Conservation (phyloP, 2,888 invertebrate genomes). For the Opisthograptis luteolata region DNA sequence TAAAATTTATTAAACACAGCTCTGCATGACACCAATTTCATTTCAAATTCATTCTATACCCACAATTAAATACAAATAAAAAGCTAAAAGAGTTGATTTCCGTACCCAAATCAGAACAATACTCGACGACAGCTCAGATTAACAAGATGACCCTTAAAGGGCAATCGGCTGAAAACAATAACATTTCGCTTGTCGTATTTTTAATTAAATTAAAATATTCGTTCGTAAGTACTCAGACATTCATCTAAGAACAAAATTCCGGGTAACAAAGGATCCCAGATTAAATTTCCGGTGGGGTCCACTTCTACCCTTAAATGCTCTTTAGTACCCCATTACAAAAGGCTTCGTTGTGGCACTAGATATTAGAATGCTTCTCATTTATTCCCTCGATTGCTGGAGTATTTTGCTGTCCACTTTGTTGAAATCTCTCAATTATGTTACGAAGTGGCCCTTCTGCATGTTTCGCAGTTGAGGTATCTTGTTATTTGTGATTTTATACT, state of each 20-base stretch:
- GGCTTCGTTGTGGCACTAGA: constrained; percentile 66
- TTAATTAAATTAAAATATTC: constrained; percentile 80
- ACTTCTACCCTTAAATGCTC: constrained; percentile 75
- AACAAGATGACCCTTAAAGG: constrained; percentile 51
- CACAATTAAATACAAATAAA: constrained; percentile 13
- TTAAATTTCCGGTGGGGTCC: constrained; percentile 81
- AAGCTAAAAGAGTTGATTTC: constrained; percentile 39
- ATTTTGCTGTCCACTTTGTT: constrained; percentile 50
- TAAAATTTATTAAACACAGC: too few relatives aligned
- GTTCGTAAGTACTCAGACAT: constrained; percentile 69
- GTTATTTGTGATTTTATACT: not conserved
- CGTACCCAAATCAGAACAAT: constrained; percentile 42
- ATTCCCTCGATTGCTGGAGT: constrained; percentile 53
- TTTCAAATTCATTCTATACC: not conserved
- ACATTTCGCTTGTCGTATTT: constrained; percentile 61
- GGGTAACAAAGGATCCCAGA: constrained; percentile 75
- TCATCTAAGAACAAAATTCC: constrained; percentile 76
- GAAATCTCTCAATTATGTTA: constrained; percentile 31
- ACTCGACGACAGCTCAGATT: constrained; percentile 41
- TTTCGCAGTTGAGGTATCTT: constrained; percentile 1
- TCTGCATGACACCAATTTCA: too few relatives aligned
- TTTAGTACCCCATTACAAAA: constrained; percentile 80
- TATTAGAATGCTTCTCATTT: constrained; percentile 70
- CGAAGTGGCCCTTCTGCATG: constrained; percentile 10
- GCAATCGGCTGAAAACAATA: constrained; percentile 57